These are phyloP conservation scores for Cydia pomonella DNA, from an alignment of 1,140 invertebrate species.

Conservation along the genomic window DNA sequence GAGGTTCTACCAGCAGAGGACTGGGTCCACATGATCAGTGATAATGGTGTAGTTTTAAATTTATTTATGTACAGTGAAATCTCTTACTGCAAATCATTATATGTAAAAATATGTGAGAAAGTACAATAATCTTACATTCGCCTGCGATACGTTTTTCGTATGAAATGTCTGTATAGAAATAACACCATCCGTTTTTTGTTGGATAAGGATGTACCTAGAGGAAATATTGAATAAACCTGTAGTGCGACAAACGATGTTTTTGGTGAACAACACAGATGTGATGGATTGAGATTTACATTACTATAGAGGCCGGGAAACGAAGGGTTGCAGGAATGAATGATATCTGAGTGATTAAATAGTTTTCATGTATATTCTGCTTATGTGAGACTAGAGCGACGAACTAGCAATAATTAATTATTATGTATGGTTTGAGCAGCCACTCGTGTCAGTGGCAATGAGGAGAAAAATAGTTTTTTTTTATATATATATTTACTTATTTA, in stretches of 20 bases:
- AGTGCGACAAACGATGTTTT: no score
- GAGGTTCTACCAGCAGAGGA: constrained; percentile 66
- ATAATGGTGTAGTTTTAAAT: constrained; percentile 20
- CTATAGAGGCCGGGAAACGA: no score
- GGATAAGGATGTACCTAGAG: not conserved
- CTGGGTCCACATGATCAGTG: constrained; percentile 32
- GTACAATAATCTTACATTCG: no score
- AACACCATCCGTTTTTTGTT: not conserved
- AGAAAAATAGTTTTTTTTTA: no score
- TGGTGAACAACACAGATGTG: no score
- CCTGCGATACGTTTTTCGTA: no score
- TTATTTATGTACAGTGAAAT: constrained; percentile 29
- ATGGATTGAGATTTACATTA: no score
- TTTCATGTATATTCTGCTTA: not conserved
- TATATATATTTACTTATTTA: no score
- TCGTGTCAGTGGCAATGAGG: not conserved
- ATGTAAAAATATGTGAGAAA: not conserved
- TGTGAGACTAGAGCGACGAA: not conserved
- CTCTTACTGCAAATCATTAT: not conserved
- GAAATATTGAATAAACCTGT: no score
- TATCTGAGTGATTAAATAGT: not conserved
- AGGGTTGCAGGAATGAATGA: no score
- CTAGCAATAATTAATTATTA: not conserved
- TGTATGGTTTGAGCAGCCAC: not conserved
- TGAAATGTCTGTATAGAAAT: no score